Evolutionary conservation across 35 echinoderm and acorn worm species (phyloP), one percentile per base, ranked within the genome.

Genomic region (Heliocidaris erythrogramma): DNA sequence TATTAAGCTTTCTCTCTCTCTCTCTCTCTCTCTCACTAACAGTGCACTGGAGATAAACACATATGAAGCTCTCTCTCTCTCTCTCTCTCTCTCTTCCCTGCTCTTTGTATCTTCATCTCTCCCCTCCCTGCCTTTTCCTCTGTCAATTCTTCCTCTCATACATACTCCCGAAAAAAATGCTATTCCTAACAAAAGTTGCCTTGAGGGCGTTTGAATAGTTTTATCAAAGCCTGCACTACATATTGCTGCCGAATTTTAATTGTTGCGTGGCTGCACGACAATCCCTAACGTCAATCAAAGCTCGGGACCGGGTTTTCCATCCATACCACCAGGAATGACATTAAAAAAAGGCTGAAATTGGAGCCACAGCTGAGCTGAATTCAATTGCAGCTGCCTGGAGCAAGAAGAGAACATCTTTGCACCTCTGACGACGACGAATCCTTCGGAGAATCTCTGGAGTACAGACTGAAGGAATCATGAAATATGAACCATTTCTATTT

Each of bases 261-360:
- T 78, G 65, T 78, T 78, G 65, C 65, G 65, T 78, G 65, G 65
- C 65, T 78, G 65, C 65, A 78, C 65, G 21, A 78, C 65, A 78
- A 78, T 78, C 65, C 65, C 7, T n/a, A 7, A 78, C 65, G 65
- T 78, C 65, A 78, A 78, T 78, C 65, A 78, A 18, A 8, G 65
- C 65, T 78, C 65, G 0, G 65, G 65, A 78, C 65, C 65, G 18
- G 65, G 14, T 78, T 78, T 78, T 78, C 65, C 65, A 78, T 78
- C 65, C 65, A 78, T 78, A 78, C 65, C 65, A 78, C 65, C 65
- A 78, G 65, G 65, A n/a, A 78, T 78, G 65, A 78, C 65, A 78
- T 78, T 7, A 78, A 24, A 78, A 78, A 78, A n/a, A 78, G 65
- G 27, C 65, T 78, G 65, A 78, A 78, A 78, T 78, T 78, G 65